These are phyloP conservation scores for Aplochiton taeniatus DNA, from an alignment of 2,797 vertebrate genomes.

Conservation along the genomic window DNA sequence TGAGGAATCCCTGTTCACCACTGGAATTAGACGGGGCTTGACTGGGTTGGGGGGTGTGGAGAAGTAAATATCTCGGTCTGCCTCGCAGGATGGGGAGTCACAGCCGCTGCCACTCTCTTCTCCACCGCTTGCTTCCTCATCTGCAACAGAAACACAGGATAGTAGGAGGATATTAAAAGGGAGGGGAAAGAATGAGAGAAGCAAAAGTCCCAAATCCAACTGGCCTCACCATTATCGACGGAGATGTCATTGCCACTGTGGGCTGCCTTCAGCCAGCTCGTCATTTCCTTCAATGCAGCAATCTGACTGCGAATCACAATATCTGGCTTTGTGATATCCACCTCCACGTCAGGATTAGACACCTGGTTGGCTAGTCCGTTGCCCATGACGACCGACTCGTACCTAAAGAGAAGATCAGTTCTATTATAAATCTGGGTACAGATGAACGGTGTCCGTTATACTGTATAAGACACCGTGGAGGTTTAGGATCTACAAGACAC, in stretches of 20 bases:
- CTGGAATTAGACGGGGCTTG: conserved; percentile 20
- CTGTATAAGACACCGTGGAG: too few species aligned
- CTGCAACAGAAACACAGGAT: conserved; percentile 8
- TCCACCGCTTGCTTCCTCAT: conserved; percentile 80
- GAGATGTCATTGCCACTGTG: conserved; percentile 91
- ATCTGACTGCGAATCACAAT: conserved; percentile 90
- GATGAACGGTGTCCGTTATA: neutral
- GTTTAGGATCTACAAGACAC: too few species aligned
- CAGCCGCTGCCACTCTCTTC: conserved; percentile 94
- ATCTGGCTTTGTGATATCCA: conserved; percentile 92
- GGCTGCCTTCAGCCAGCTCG: conserved; percentile 89
- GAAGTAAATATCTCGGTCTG: conserved; percentile 83
- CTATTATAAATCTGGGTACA: too few species aligned
- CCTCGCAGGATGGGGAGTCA: conserved; percentile 78
- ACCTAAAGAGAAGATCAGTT: conserved; percentile 67
- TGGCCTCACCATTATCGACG: conserved; percentile 79
- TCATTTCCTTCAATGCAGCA: conserved; percentile 89
- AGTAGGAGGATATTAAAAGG: accelerated
- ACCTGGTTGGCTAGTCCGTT: conserved; percentile 93
- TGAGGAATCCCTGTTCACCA: accelerated
- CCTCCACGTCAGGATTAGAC: conserved; percentile 94
- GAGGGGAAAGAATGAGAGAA: neutral
- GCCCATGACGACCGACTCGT: conserved; percentile 89
- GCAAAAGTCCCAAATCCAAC: neutral
- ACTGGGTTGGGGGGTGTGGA: conserved; percentile 65